These are phyloP conservation scores for Amblyjoppa proteus DNA, from an alignment of 2,888 invertebrate genomes.

Conservation along the genomic window DNA sequence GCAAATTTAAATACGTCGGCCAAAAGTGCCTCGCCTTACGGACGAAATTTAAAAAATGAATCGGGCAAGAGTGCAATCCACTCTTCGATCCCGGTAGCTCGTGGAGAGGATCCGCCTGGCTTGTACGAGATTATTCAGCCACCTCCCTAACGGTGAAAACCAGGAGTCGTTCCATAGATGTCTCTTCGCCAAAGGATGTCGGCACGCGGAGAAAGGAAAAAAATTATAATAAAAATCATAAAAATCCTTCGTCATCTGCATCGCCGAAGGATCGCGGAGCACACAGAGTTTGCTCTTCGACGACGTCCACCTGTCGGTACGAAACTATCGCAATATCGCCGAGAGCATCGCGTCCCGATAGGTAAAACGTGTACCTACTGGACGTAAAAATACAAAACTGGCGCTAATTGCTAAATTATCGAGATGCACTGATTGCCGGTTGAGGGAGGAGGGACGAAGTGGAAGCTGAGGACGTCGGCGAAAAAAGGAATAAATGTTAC, in stretches of 20 bases:
- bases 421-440: conserved; percentile 65
- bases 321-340: conserved; percentile 56
- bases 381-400: conserved; percentile 65
- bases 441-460: conserved; percentile 61
- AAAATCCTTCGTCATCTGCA: conserved; percentile 15
- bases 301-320: conserved; percentile 46
- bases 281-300: conserved; percentile 43
- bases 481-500: conserved; percentile 38
- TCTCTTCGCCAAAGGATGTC: conserved; percentile 46
- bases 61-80: neutral
- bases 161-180: conserved; percentile 32
- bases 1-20: conserved; percentile 8
- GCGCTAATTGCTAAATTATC: conserved; percentile 78
- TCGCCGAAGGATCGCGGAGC: conserved; percentile 27
- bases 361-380: neutral
- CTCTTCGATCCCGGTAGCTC: conserved; percentile 10
- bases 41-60: neutral
- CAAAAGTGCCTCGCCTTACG: conserved; percentile 2
- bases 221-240: conserved; percentile 20
- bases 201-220: conserved; percentile 1
- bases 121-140: neutral
- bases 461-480: conserved; percentile 32
- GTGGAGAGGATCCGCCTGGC: neutral
- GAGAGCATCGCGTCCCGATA: conserved; percentile 41
- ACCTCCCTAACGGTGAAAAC: conserved; percentile 66